Evolutionary conservation across 1,140 invertebrate genomes (phyloP).

Genomic region (Papilio helenus): DNA sequence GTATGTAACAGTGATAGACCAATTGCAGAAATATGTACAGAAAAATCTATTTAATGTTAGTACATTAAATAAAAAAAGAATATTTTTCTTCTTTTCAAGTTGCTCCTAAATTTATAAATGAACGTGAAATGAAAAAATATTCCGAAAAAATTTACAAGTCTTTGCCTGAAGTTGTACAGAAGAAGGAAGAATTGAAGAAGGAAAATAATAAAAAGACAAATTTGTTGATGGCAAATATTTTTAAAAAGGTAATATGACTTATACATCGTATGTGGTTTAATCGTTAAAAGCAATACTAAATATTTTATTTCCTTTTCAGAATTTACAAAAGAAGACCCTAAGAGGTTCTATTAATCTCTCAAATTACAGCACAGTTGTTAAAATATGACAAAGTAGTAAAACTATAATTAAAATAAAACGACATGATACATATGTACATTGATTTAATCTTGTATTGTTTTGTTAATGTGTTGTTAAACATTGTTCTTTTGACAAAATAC

Average conservation of each 20-base stretch:
- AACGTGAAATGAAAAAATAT: constrained; percentile 76
- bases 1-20: too few relatives aligned
- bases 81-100: constrained; percentile 52
- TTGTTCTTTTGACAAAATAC: constrained; percentile 32
- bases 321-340: constrained; percentile 77
- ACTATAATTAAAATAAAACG: constrained; percentile 28
- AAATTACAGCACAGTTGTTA: constrained; percentile 73
- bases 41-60: too few relatives aligned
- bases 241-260: constrained; percentile 71
- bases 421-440: constrained; percentile 22
- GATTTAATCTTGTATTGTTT: constrained; percentile 27
- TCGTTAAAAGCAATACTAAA: neutral
- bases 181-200: constrained; percentile 75
- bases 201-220: constrained; percentile 77
- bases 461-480: constrained; percentile 24
- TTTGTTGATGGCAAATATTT: constrained; percentile 77
- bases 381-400: constrained; percentile 63
- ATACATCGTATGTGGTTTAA: neutral
- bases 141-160: constrained; percentile 78
- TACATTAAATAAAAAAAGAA: neutral
- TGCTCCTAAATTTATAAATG: constrained; percentile 74
- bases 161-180: constrained; percentile 71
- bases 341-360: constrained; percentile 74
- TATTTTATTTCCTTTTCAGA: constrained; percentile 64
- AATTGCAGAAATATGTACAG: too few relatives aligned